These are phyloP conservation scores for Tychaedon coryphoeus DNA, from an alignment of 2,113 vertebrate species.

Conservation along the genomic window DNA sequence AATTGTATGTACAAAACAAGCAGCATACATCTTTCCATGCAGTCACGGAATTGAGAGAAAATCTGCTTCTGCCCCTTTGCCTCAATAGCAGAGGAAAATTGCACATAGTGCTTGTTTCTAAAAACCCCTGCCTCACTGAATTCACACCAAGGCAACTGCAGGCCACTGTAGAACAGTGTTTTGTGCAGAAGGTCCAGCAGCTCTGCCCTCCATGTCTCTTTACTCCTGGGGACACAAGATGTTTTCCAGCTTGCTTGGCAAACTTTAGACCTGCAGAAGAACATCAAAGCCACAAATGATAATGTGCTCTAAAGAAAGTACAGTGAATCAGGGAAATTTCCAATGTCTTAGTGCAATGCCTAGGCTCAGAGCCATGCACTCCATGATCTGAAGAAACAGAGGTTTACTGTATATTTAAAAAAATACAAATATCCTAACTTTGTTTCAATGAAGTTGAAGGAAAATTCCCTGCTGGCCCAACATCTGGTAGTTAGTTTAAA, in stretches of 20 bases:
- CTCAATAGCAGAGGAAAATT: background rate
- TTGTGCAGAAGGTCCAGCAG: background rate
- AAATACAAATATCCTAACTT: background rate
- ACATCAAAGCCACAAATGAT: background rate
- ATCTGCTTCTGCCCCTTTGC: background rate
- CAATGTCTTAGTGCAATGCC: background rate
- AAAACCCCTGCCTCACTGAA: background rate
- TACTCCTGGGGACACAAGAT: background rate
- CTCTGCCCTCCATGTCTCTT: background rate
- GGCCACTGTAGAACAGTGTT: background rate
- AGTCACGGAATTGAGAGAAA: background rate
- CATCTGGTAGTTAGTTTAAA: background rate
- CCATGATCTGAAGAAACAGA: background rate
- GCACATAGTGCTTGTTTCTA: background rate
- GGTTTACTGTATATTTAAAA: background rate
- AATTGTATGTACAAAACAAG: background rate
- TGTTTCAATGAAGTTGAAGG: background rate
- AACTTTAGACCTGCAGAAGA: background rate
- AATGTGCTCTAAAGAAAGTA: background rate
- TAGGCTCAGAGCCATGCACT: background rate
- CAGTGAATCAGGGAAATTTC: background rate
- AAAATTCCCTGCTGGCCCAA: background rate
- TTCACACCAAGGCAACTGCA: background rate
- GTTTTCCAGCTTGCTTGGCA: background rate
- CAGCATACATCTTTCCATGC: background rate